phyloP scores from a whole-genome alignment of 2,113 vertebrate species.

The Poeciliopsis occidentalis region DNA sequence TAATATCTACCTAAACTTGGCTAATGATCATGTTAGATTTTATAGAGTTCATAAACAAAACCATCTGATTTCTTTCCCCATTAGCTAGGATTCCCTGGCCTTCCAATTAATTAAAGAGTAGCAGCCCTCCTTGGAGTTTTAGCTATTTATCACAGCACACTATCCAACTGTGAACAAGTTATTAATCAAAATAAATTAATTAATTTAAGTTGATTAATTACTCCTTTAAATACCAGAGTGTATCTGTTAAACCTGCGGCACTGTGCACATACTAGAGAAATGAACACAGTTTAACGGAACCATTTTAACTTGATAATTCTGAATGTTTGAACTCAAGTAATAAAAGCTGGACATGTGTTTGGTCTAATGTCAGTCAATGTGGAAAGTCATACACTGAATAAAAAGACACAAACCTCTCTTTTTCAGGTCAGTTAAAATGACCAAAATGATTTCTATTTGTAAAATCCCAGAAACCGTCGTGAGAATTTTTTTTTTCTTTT shows the following conservation, averaged over 20 bases:
- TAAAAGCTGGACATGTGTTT: not conserved
- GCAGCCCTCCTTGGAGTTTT: not conserved
- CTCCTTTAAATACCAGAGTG: not conserved
- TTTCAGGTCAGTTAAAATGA: too few species aligned
- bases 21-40: too few species aligned
- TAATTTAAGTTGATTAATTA: not conserved
- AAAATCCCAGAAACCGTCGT: too few species aligned
- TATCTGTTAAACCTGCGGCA: not conserved
- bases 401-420: too few species aligned
- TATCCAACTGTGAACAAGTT: not conserved
- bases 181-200: constrained; percentile 15
- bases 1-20: too few species aligned
- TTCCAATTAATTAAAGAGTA: not conserved
- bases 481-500: too few species aligned
- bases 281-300: not conserved
- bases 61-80: not conserved
- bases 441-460: too few species aligned
- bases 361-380: not conserved
- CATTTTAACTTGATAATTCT: not conserved
- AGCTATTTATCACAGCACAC: not conserved
- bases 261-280: not conserved
- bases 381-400: too few species aligned
- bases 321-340: not conserved
- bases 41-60: not conserved
- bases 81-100: not conserved